These are phyloP conservation scores for Opisthograptis luteolata DNA, from an alignment of 2,888 invertebrate species.

Conservation along the genomic window DNA sequence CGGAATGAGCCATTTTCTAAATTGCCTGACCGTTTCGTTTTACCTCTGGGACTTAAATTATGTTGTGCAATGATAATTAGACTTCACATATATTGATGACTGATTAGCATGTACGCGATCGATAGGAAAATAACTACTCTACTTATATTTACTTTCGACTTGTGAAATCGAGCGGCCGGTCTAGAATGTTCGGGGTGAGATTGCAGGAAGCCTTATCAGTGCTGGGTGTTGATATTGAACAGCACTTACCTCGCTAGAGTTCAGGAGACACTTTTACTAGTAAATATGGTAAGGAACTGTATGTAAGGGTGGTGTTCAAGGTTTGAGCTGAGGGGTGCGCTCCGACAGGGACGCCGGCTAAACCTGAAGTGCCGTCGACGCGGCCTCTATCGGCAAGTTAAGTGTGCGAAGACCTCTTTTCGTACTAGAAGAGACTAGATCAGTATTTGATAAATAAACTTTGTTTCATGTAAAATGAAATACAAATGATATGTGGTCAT, in stretches of 20 bases:
- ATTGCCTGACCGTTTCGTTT: conserved; percentile 8
- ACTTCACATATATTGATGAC: conserved; percentile 20
- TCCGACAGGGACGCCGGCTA: conserved; percentile 71
- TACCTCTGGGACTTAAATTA: background rate
- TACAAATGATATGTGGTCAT: no score
- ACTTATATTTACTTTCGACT: conserved; percentile 51
- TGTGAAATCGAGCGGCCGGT: conserved; percentile 55
- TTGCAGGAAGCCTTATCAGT: conserved; percentile 59
- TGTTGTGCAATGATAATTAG: conserved; percentile 8
- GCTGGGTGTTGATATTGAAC: conserved; percentile 40
- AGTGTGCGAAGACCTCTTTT: conserved; percentile 57
- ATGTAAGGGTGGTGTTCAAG: conserved; percentile 21
- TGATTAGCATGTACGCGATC: conserved; percentile 57
- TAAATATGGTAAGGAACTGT: conserved; percentile 21
- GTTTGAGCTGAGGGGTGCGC: conserved; percentile 55
- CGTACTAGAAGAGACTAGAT: conserved; percentile 55
- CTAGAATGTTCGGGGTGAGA: conserved; percentile 61
- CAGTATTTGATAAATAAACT: background rate
- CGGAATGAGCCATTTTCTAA: conserved; percentile 14
- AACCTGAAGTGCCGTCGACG: conserved; percentile 71
- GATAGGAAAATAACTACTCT: conserved; percentile 59
- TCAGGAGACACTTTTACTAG: conserved; percentile 43
- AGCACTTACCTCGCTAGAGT: conserved; percentile 52
- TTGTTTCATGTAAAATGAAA: background rate
- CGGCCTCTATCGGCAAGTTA: conserved; percentile 74